phyloP scores from a whole-genome alignment of 1,140 invertebrate species.

The Cecropterus lyciades region DNA sequence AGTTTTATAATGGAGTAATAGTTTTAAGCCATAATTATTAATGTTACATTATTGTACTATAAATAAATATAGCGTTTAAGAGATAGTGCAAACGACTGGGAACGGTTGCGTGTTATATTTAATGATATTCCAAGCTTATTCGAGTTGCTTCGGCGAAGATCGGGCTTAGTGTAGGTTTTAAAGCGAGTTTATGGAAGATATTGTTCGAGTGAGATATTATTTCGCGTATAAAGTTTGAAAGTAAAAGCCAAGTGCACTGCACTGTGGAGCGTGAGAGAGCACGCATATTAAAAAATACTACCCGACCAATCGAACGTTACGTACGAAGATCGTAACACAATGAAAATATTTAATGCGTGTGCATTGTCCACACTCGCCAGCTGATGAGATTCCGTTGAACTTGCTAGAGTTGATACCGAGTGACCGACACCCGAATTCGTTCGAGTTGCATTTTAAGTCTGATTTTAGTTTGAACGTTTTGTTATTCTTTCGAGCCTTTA shows the following conservation, averaged over 20 bases:
- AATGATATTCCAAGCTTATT: slow-evolving; percentile 32
- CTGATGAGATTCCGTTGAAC: slow-evolving; percentile 54
- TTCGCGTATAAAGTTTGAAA: slow-evolving; percentile 59
- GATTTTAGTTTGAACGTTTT: slow-evolving; percentile 57
- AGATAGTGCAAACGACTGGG: slow-evolving; percentile 81
- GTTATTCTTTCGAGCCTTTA: slow-evolving; percentile 43
- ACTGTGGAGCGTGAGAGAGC: slow-evolving; percentile 49
- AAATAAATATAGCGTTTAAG: slow-evolving; percentile 67
- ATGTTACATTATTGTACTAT: slow-evolving; percentile 78
- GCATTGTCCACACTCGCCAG: slow-evolving; percentile 40
- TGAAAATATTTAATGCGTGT: slow-evolving; percentile 54
- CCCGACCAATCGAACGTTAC: slow-evolving; percentile 51
- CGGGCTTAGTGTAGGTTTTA: slow-evolving; percentile 20
- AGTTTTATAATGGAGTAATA: slow-evolving; percentile 69
- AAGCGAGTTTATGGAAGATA: slow-evolving; percentile 38
- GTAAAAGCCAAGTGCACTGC: slow-evolving; percentile 59
- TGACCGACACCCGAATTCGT: slow-evolving; percentile 58
- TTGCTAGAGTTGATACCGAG: slow-evolving; percentile 51
- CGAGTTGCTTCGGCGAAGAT: slow-evolving; percentile 4
- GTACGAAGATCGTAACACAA: slow-evolving; percentile 54
- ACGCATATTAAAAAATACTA: slow-evolving; percentile 50
- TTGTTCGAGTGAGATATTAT: slow-evolving; percentile 43
- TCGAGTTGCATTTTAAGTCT: slow-evolving; percentile 69
- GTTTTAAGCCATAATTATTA: slow-evolving; percentile 74
- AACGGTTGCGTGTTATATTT: slow-evolving; percentile 64